Evolutionary conservation across 2,113 vertebrate genomes (phyloP), one percentile per base, ranked within the genome.

Genomic region (Thomomys bottae): DNA sequence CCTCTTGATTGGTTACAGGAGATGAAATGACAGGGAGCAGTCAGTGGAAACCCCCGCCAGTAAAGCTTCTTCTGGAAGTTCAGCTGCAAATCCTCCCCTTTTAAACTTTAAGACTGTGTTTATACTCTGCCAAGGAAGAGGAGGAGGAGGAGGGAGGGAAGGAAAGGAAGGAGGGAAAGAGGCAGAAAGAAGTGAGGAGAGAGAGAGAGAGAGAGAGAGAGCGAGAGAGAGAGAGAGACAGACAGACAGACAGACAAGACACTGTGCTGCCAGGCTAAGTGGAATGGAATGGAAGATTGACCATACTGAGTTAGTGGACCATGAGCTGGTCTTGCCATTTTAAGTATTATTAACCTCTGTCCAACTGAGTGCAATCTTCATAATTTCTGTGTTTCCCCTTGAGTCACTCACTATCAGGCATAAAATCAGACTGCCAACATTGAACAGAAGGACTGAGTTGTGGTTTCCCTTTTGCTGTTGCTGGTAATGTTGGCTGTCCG

Each of bases 1-100:
- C 54, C 36, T 88, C 24, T 57, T 63, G 40, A 85, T 92, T 89
- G 95, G 91, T 68, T 91, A 54, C 49, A 45, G 49, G 49, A 72
- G 15, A 26, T 3, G 63, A 61, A 90, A 20, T 1, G 88, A 84
- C n/a, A n/a, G 63, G 67, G 73, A 34, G 76, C 68, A 66, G 15
- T 11, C 32, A 14, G 72, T 10, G 38, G 64, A 87, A 88, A 38
- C 20, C 42, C 30, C 36, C 26, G 17, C 17, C 45, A 54, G 49
- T 15, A 61, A 30, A 70, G 54, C 67, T 57, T 88, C 76, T 4
- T 4, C 42, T 45, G 28, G 14, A 63, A 76, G 68, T 75, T 49
- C 42, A 32, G 34, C 73, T 40, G 64, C 66, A 59, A 80, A 14
- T 71, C 17, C 8, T 12, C 45, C 59, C 67, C 40, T 77, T 88